phyloP scores from a whole-genome alignment of 2,113 vertebrate species.

The Myrmecophaga tridactyla region DNA sequence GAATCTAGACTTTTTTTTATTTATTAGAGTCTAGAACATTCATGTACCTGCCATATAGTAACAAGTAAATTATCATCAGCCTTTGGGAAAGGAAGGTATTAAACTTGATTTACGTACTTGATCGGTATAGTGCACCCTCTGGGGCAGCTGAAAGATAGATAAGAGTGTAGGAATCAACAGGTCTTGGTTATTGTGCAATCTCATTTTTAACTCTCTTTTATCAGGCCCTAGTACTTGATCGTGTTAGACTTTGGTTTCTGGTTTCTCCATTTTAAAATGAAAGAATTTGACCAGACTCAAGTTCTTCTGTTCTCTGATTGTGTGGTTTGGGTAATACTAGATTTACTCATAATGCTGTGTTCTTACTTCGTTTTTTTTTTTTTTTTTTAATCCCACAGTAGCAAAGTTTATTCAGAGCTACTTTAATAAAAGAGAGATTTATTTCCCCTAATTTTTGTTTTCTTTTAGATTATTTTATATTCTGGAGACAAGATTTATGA shows the following conservation, averaged over 20 bases:
- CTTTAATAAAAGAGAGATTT: not conserved
- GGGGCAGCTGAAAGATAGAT: not conserved
- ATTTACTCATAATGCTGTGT: not conserved
- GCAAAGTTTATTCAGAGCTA: not conserved
- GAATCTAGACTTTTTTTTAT: no score
- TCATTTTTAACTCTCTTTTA: not conserved
- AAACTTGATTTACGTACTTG: not conserved
- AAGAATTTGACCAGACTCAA: not conserved
- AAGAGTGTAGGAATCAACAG: not conserved
- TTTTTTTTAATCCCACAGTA: not conserved
- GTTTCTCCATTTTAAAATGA: not conserved
- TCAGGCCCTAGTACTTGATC: not conserved
- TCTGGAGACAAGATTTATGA: slow-evolving; percentile 89
- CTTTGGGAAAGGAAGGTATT: not conserved
- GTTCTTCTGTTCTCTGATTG: not conserved
- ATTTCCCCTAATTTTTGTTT: slow-evolving; percentile 68
- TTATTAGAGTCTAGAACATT: no score
- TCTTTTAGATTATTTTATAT: slow-evolving; percentile 91
- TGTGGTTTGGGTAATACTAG: not conserved
- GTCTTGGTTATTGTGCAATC: not conserved
- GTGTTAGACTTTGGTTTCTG: not conserved
- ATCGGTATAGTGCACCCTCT: not conserved
- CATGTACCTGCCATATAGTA: no score
- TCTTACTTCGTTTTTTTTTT: not conserved
- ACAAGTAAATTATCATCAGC: not conserved